These are phyloP conservation scores for Coregonus suidteri DNA, from an alignment of 2,797 vertebrate genomes.

Conservation along the genomic window DNA sequence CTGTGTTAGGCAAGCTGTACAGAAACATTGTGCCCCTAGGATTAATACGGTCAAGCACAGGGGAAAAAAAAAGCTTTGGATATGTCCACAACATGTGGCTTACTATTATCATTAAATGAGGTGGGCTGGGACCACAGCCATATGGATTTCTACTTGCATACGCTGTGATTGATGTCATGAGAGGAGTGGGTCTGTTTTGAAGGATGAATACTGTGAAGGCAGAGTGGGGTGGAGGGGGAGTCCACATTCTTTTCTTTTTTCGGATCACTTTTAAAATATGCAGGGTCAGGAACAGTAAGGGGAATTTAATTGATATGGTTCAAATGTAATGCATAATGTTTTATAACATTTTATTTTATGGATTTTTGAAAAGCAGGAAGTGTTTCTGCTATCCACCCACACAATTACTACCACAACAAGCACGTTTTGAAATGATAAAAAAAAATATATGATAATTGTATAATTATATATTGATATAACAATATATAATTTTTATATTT, in stretches of 20 bases:
- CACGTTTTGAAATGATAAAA: not conserved
- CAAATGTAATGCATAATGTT: slow-evolving; percentile 79
- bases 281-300: slow-evolving; percentile 75
- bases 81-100: slow-evolving; percentile 88
- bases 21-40: slow-evolving; percentile 81
- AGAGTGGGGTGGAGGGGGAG: slow-evolving; percentile 69
- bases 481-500: slow-evolving; percentile 1
- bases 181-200: slow-evolving; percentile 79
- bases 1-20: slow-evolving; percentile 76
- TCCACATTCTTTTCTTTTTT: slow-evolving; percentile 71
- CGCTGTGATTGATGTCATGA: slow-evolving; percentile 91
- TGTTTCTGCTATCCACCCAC: not conserved
- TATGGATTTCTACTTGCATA: slow-evolving; percentile 92
- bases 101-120: slow-evolving; percentile 88
- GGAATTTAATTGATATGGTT: slow-evolving; percentile 83
- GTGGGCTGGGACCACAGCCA: slow-evolving; percentile 86
- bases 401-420: not conserved
- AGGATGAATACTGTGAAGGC: slow-evolving; percentile 86
- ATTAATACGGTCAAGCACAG: slow-evolving; percentile 86
- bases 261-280: slow-evolving; percentile 75
- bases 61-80: slow-evolving; percentile 83
- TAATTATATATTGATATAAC: not conserved
- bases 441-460: slow-evolving; percentile 1
- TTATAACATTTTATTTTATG: slow-evolving; percentile 35
- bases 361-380: slow-evolving; percentile 20